Conservation (phyloP, 2,888 invertebrate genomes). For the Phalangium opilio region DNA sequence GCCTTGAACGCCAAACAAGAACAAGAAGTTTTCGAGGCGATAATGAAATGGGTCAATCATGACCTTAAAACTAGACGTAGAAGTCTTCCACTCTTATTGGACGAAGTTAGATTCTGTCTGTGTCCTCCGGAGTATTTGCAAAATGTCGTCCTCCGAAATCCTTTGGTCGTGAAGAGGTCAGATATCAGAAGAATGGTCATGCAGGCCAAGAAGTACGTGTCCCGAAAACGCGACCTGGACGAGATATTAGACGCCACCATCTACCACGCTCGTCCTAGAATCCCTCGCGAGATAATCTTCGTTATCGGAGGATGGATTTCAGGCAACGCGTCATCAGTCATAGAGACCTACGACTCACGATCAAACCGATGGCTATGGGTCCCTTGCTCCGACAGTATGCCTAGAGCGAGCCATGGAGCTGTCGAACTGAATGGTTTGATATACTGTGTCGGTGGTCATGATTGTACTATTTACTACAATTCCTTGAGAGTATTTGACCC, state of each 20-base stretch:
- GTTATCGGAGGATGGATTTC: constrained; percentile 43
- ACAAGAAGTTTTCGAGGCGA: constrained; percentile 55
- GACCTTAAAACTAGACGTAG: constrained; percentile 39
- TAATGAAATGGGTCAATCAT: constrained; percentile 52
- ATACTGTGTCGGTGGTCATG: constrained; percentile 37
- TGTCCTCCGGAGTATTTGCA: too few relatives aligned
- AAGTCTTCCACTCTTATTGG: constrained; percentile 43
- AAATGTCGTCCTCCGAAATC: too few relatives aligned
- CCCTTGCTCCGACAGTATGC: constrained; percentile 19
- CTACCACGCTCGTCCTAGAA: constrained; percentile 52
- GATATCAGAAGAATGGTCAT: too few relatives aligned
- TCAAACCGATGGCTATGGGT: constrained; percentile 59
- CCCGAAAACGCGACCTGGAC: too few relatives aligned
- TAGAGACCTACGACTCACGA: constrained; percentile 35
- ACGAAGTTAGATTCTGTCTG: constrained; percentile 50
- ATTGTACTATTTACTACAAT: constrained; percentile 33
- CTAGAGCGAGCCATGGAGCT: constrained; percentile 59
- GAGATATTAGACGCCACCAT: too few relatives aligned
- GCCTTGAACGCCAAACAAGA: constrained; percentile 55
- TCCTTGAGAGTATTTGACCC: constrained; percentile 31
- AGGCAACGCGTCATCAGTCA: constrained; percentile 56
- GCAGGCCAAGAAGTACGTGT: too few relatives aligned
- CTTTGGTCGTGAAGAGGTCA: too few relatives aligned
- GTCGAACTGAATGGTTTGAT: constrained; percentile 28
- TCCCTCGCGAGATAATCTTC: constrained; percentile 39